Evolutionary conservation across 2,888 invertebrate genomes (phyloP), one percentile per base, ranked within the genome.

Genomic region (Oeneis ivallda): DNA sequence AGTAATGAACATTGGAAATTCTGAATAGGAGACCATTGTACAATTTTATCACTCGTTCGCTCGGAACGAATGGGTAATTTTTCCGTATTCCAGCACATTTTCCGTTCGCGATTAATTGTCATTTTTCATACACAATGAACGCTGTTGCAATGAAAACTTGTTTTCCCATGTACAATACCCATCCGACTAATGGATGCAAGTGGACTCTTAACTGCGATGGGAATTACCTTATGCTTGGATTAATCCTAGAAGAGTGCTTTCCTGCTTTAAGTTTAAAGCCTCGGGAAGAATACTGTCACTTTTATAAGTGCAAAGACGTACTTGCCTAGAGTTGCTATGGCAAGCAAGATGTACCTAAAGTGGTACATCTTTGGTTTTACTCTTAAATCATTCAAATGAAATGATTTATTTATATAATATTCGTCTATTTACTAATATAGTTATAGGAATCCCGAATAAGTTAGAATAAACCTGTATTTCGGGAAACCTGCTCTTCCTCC

Each of bases 71-170:
- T 65, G 66, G 67, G 61, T 59, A 58, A 64, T 67, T 64, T 69
- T 65, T 62, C 59, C 62, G 58, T 66, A 64, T 62, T 54, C 59
- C 64, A 53, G 64, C 66, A 53, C 65, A 59, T 64, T 69, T 67
- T 64, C 66, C 66, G 53, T 58, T 60, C 45, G 64, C 65, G 69
- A 70, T 67, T 71, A 69, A 71, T 67, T 71, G 67, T 71, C 71
- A 64, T 71, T 69, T 71, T 67, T 66, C 69, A 67, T 67, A 58
- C 67, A 64, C 70, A 65, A 67, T 65, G 68, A 64, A 62, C 50
- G 66, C 64, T 65, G 61, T 66, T 70, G 56, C 67, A 60, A 68
- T 70, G 52, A 65, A 68, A 68, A 70, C 65, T 70, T 62, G 59
- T 68, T 68, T 65, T 59, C 62, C 58, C 45, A 26, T 37, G 64